Percentiles rank a stretch among this genome's conserved stretches.
These are phyloP conservation scores for Odontamblyopus rebecca DNA, from an alignment of 2,797 vertebrate genomes.

Conservation along the genomic window DNA sequence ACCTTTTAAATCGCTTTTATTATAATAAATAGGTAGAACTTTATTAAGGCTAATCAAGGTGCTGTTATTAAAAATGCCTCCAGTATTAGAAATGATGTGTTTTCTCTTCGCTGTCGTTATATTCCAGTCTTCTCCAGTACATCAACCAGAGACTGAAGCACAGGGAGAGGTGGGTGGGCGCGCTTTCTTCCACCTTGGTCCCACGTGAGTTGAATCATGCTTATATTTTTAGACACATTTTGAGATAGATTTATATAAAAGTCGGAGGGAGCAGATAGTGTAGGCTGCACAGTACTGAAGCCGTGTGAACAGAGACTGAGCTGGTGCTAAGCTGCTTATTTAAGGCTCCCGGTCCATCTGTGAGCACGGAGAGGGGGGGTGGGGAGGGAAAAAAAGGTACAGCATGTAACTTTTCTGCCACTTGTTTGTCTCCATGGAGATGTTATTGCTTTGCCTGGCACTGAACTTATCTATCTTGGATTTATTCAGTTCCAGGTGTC, in stretches of 20 bases:
- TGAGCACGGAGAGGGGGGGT: constrained; percentile 3
- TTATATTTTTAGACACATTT: background rate
- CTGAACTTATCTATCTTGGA: no score
- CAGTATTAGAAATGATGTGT: no score
- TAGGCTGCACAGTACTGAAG: constrained; percentile 8
- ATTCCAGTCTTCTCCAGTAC: constrained; percentile 87
- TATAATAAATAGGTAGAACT: no score
- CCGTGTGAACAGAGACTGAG: constrained; percentile 14
- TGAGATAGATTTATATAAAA: background rate
- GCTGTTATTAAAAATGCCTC: background rate
- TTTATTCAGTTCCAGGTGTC: no score
- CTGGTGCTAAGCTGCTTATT: constrained; percentile 60
- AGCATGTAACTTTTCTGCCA: no score
- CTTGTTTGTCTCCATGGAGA: no score
- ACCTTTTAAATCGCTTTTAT: no score
- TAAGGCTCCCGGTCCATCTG: constrained; percentile 47
- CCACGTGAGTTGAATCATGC: constrained; percentile 83
- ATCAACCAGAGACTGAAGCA: constrained; percentile 92
- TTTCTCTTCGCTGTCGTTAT: background rate
- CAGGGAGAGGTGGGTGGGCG: constrained; percentile 90
- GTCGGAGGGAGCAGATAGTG: background rate
- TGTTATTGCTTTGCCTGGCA: no score
- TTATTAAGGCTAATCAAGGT: no score
- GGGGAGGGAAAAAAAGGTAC: no score
- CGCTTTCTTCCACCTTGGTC: constrained; percentile 82